Evolutionary conservation across 1,140 invertebrate genomes (phyloP), one percentile per base, ranked within the genome.

Genomic region (Pseudomyrmex flavicornis): DNA sequence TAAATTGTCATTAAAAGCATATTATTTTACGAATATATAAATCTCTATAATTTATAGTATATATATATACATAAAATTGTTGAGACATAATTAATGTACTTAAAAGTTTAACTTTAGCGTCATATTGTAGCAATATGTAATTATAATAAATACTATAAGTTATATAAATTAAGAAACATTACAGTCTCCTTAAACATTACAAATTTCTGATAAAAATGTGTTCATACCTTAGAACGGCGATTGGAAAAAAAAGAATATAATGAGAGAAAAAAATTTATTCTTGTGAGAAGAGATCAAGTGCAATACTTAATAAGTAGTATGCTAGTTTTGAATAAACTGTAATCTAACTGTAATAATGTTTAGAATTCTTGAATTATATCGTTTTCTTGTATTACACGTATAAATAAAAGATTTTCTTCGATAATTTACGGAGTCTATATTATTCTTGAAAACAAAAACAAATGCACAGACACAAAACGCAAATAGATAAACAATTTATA

Each of bases 171-270:
- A 80, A 80, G 44, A 26, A 58, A 59, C 44, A 65, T 5, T 65
- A 70, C 20, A 70, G 10, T 50, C 35, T 66, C 54, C 50, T 69
- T 46, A 77, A 66, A 69, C 15, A n/a, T 50, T 59, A 80, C 35
- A 70, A 80, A 17, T 80, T 70, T 72, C 44, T 80, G 72, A 70
- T 79, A 70, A 80, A 80, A 80, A 72, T 80, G 76, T 80, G 76
- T 80, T 80, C 66, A 80, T 59, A 66, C 54, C 76, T 59, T 35
- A 50, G 12, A 72, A 35, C 20, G 44, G 54, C 54, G 3, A 20
- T 7, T 75, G 59, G 35, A 26, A 69, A 35, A 54, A 44, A 70
- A 58, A 48, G 12, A 58, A 50, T 79, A 58, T 79, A 70, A 59
- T 7, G 8, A 66, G 59, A 22, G 22, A 22, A 77, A 56, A 65